phyloP scores from a whole-genome alignment of 2,113 vertebrate species.

The Nipponia nippon region DNA sequence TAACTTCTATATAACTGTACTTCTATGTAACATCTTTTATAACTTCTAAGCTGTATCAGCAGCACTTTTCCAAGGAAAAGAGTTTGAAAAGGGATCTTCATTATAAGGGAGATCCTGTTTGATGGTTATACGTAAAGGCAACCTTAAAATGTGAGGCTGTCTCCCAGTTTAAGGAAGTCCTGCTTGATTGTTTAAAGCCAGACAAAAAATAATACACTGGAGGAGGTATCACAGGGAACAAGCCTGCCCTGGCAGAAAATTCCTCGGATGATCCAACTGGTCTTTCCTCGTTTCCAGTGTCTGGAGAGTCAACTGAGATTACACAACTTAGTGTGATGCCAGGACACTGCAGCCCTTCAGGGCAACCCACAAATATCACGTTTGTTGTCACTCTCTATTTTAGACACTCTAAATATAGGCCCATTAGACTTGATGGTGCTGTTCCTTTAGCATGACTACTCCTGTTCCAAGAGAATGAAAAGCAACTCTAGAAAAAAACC shows the following conservation, averaged over 20 bases:
- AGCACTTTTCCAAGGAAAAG: background rate
- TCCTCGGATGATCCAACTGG: background rate
- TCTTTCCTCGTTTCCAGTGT: background rate
- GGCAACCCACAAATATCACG: background rate
- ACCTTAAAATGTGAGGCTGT: background rate
- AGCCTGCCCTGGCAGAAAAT: background rate
- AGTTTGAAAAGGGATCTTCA: background rate
- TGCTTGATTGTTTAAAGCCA: background rate
- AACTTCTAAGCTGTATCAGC: background rate
- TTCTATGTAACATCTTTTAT: background rate
- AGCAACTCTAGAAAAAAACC: background rate
- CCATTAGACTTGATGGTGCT: background rate
- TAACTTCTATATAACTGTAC: background rate
- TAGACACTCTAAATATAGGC: slow-evolving; percentile 42
- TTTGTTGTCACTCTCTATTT: slow-evolving; percentile 52
- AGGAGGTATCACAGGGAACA: background rate
- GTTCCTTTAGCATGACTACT: background rate
- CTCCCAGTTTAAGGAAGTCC: background rate
- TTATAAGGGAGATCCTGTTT: background rate
- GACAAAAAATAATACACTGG: background rate
- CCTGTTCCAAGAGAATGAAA: background rate
- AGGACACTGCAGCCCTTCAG: background rate
- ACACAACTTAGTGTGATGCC: background rate
- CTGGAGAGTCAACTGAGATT: background rate
- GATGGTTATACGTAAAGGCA: background rate